Base-by-base conservation (phyloP, 2,888 invertebrate species). In the Gymnoscelis rufifasciata region DNA sequence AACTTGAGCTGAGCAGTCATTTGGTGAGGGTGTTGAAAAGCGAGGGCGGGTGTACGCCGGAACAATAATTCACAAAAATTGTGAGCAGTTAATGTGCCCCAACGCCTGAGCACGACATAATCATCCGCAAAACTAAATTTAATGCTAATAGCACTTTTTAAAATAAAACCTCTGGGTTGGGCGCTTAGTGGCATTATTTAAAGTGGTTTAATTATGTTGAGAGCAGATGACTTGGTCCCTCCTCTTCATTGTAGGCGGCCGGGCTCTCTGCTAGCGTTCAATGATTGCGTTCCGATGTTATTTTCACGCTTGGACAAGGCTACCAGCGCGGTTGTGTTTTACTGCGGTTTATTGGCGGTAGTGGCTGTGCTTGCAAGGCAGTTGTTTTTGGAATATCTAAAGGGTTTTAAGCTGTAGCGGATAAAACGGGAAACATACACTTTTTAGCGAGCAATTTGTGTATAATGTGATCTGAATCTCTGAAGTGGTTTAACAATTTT, bases 191-290 rank as follows among this genome's bases (percentile, higher is more conserved):
- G 83, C 81, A 79, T 83, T 86, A 87, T 87, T 86, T 87, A 82
- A 86, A 86, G 78, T 83, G 79, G 83, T 88, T 89, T 88, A 89
- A 89, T 89, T 89, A 88, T 87, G 88, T 87, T 88, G 79, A 79
- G 81, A 83, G 86, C 88, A 89, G 88, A 88, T 87, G 88, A 86
- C 88, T 79, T 68, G 56, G 64, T 59, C 83, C 88, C 84, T 84
- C 88, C 88, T 87, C 81, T 88, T 87, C 79, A 81, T 78, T 87
- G 88, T 88, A 73, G 61, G 59, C 44, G 45, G 54, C 53, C 58
- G 59, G 54, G 59, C 62, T 52, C 54, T 60, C 58, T 53, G 66
- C 59, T 64, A 66, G 60, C 60, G 64, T 68, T 57, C 64, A 62
- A 59, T 64, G 55, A 48, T 68, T 69, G 67, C 63, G 63, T 64